These are phyloP conservation scores for Zootermopsis nevadensis DNA, from an alignment of 2,888 invertebrate genomes.

Conservation along the genomic window DNA sequence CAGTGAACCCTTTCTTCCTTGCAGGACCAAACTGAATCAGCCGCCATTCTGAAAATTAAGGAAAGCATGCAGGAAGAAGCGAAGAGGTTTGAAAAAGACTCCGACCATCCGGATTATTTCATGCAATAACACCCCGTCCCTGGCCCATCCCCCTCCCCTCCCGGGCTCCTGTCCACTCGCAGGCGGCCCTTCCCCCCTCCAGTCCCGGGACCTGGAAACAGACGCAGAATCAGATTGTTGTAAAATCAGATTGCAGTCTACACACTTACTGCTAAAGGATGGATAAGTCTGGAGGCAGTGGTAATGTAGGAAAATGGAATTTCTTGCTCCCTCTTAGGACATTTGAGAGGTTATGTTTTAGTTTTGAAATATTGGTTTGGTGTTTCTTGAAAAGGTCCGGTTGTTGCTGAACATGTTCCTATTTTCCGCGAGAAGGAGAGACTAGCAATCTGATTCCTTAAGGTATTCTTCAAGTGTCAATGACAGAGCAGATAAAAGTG, in stretches of 20 bases:
- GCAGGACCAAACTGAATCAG: slow-evolving; percentile 93
- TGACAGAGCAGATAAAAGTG: slow-evolving; percentile 52
- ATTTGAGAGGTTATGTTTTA: slow-evolving; percentile 47
- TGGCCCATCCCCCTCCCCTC: slow-evolving; percentile 48
- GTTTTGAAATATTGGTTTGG: slow-evolving; percentile 32
- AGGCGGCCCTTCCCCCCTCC: slow-evolving; percentile 49
- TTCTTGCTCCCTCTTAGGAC: slow-evolving; percentile 37
- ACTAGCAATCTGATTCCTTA: slow-evolving; percentile 54
- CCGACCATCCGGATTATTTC: slow-evolving; percentile 96
- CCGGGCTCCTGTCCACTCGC: slow-evolving; percentile 41
- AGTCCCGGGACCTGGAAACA: slow-evolving; percentile 47
- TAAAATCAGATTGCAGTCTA: slow-evolving; percentile 54
- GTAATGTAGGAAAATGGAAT: slow-evolving; percentile 20
- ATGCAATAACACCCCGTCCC: slow-evolving; percentile 80
- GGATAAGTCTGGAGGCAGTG: slow-evolving; percentile 12
- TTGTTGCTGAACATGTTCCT: slow-evolving; percentile 50
- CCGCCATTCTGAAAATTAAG: slow-evolving; percentile 99
- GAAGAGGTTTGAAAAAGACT: slow-evolving; percentile 98
- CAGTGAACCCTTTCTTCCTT: slow-evolving; percentile 56
- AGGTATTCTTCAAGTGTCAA: slow-evolving; percentile 50
- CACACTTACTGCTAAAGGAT: slow-evolving; percentile 44
- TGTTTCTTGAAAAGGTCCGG: slow-evolving; percentile 20
- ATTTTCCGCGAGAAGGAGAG: slow-evolving; percentile 45
- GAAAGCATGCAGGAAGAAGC: slow-evolving; percentile 99
- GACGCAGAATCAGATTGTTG: slow-evolving; percentile 52